These are phyloP conservation scores for Varanus salvator DNA, from an alignment of 2,113 vertebrate genomes.

Conservation along the genomic window DNA sequence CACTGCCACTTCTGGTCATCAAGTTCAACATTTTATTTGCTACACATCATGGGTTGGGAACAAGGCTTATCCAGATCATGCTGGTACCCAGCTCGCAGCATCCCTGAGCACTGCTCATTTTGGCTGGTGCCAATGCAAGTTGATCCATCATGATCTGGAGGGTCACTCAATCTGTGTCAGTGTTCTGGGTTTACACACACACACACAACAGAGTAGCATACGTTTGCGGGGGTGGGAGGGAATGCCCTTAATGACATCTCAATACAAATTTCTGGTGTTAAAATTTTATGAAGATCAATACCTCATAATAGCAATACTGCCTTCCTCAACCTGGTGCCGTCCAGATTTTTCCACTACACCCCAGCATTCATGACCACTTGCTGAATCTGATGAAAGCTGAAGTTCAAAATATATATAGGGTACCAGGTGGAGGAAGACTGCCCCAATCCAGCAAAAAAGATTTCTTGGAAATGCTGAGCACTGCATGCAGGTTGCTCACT, in stretches of 20 bases:
- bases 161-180: neutral
- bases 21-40: neutral
- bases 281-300: neutral
- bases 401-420: no score
- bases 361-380: no score
- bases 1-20: slow-evolving; percentile 24
- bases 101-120: no score
- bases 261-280: neutral
- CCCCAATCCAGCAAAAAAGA: neutral
- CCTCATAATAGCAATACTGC: neutral
- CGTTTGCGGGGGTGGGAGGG: neutral
- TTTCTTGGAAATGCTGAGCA: neutral
- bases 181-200: neutral
- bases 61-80: no score
- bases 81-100: no score
- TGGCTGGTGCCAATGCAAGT: no score
- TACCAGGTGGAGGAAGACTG: no score
- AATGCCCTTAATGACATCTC: neutral
- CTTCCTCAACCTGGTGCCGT: no score
- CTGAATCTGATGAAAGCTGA: no score
- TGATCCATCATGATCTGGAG: neutral
- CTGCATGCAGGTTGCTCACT: neutral
- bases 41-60: neutral
- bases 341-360: no score
- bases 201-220: neutral